Conservation (phyloP, 2,113 vertebrate species). For the Pterocles gutturalis region DNA sequence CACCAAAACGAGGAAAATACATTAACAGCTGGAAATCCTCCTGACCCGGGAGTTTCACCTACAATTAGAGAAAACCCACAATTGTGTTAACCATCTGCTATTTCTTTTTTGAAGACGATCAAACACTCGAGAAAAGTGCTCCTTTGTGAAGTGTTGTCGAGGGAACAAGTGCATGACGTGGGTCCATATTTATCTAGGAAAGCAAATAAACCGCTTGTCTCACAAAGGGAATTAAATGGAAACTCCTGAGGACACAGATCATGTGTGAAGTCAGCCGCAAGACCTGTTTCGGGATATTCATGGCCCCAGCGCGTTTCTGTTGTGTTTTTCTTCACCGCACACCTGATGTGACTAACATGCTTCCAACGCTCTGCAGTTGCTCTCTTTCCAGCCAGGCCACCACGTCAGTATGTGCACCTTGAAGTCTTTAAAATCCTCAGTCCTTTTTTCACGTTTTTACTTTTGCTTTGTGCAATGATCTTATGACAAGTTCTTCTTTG, state of each 20-base stretch:
- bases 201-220: conserved; percentile 40
- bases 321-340: neutral
- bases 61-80: conserved; percentile 40
- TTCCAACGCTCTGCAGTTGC: neutral
- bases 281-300: neutral
- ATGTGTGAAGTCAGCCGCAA: conserved; percentile 40
- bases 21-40: conserved; percentile 64
- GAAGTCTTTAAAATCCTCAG: neutral
- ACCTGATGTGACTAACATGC: neutral
- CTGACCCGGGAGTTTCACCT: conserved; percentile 14
- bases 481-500: neutral
- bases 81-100: conserved; percentile 62
- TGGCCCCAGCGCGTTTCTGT: neutral
- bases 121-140: conserved; percentile 35
- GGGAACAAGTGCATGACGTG: conserved; percentile 61
- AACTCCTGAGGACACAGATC: conserved; percentile 27
- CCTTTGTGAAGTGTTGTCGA: conserved; percentile 54
- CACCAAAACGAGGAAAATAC: conserved; percentile 44
- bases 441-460: neutral
- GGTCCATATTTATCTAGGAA: conserved; percentile 35
- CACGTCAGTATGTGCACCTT: neutral
- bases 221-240: conserved; percentile 50
- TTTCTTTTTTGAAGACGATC: conserved; percentile 18
- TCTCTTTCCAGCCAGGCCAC: neutral
- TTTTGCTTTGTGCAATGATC: neutral